Evolutionary conservation across 1,140 invertebrate species (phyloP), one percentile per base, ranked within the genome.

Genomic region (Polypedilum pembai): DNA sequence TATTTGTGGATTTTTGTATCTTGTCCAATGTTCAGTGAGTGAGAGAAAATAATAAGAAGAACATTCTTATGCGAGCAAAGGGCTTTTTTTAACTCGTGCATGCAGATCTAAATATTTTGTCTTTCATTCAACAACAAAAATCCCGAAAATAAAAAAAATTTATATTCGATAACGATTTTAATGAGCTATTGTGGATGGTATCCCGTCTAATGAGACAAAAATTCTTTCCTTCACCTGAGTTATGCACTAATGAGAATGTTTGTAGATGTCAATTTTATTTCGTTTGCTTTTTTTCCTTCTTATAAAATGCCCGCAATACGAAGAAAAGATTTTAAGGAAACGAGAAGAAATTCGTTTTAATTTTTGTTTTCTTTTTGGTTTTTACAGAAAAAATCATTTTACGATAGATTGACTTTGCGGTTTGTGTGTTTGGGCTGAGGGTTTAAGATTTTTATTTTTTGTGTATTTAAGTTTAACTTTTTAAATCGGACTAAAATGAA

Each of bases 1-100:
- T 56, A 56, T 56, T 56, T 56, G 45, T 56, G 45, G 45, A 56
- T 56, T 56, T 56, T 56, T 56, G 45, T 56, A n/a, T 56, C 45
- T 12, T 56, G 45, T 56, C 45, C 45, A 56, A 56, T 33, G 24
- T 33, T 33, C 24, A 56, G 45, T 56, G 45, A 56, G 45, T 15
- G n/a, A 56, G 24, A 15, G 45, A 56, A 56, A 15, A n/a, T 33
- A 33, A 56, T n/a, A 56, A 56, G 45, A 56, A 56, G 24, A 56
- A 56, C 45, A 56, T 56, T 56, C n/a, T 56, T 56, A n/a, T 56
- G 45, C 12, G 45, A 8, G 12, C 12, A 56, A 45, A 56, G n/a
- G 45, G 12, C 45, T n/a, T 33, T 33, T 33, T 33, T 33, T 33
- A 3, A 3, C 24, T 33, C 5, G 5, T 33, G 24, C 24, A 56